Base-by-base conservation (phyloP, 2,113 vertebrate genomes). In the Nymphicus hollandicus region DNA sequence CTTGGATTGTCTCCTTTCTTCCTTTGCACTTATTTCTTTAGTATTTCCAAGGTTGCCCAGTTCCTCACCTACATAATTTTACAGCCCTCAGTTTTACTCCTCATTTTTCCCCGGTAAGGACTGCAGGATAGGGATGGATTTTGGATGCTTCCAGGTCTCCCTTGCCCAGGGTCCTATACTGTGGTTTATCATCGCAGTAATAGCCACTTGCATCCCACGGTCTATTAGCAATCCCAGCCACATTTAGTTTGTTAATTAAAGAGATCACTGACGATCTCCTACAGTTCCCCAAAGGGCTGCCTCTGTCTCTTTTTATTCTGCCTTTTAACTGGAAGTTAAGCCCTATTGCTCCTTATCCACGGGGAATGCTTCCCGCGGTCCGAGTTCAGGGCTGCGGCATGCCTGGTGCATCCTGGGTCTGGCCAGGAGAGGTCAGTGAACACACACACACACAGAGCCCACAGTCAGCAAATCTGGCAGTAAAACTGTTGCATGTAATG, bases 361-460 rank as follows among this genome's bases (percentile, higher is more conserved):
- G 1, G 1, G 56, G 43, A 83, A 49, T 28, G 2, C 39, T 39
- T 33, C 49, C 81, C n/a, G 1, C 0, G 31, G 31, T 3, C 22
- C 22, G 14, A 58, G 23, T 20, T 52, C 16, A 9, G 19, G 60
- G 24, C 83, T 47, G 58, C 0, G 4, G 58, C 49, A 58, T 53
- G 66, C 47, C 53, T 47, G 65, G 49, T 52, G 55, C 47, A 76
- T 90, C 70, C 91, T 58, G 66, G 33, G 1, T 89, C 87, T 69
- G 85, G 71, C 96, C 95, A 96, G 94, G 89, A 97, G 96, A 95
- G 93, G 95, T 97, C 96, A 96, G 85, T 83, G 95, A 80, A 73
- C 74, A 73, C 91, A 87, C 50, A 46, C 46, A 81, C 78, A 78
- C 89, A 46, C 33, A 70, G 27, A 85, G 33, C 56, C 65, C 52